Evolutionary conservation across 2,797 vertebrate species (phyloP).

Genomic region (Bradypodion pumilum): DNA sequence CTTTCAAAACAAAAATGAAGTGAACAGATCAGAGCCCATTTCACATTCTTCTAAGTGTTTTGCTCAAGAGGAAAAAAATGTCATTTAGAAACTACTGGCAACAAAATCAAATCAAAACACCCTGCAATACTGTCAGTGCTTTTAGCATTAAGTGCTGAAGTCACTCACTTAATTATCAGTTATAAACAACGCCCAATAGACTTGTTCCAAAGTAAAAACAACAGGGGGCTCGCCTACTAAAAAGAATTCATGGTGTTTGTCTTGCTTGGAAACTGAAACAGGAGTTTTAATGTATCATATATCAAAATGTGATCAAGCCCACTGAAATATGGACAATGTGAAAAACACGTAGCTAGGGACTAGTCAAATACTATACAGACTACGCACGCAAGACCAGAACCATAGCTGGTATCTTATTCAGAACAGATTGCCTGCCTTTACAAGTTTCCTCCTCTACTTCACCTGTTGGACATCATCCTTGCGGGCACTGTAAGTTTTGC

Average conservation of each 20-base stretch:
- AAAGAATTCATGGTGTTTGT: constrained; percentile 9
- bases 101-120: neutral
- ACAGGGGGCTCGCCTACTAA: neutral
- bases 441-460: too few species aligned
- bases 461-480: too few species aligned
- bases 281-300: too few species aligned
- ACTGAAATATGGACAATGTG: too few species aligned
- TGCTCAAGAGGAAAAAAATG: neutral
- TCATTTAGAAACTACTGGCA: neutral
- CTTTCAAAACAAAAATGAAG: neutral
- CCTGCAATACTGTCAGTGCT: neutral
- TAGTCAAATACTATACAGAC: too few species aligned
- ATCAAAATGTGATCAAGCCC: too few species aligned
- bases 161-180: neutral
- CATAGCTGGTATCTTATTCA: too few species aligned
- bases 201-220: neutral
- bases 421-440: too few species aligned
- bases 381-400: too few species aligned
- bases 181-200: neutral
- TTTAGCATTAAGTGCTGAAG: neutral
- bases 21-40: neutral
- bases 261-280: too few species aligned
- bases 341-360: too few species aligned
- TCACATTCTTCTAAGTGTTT: neutral
- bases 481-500: too few species aligned